Evolutionary conservation across 1,140 invertebrate species (phyloP), one percentile per base, ranked within the genome.

Genomic region (Batillaria attramentaria): DNA sequence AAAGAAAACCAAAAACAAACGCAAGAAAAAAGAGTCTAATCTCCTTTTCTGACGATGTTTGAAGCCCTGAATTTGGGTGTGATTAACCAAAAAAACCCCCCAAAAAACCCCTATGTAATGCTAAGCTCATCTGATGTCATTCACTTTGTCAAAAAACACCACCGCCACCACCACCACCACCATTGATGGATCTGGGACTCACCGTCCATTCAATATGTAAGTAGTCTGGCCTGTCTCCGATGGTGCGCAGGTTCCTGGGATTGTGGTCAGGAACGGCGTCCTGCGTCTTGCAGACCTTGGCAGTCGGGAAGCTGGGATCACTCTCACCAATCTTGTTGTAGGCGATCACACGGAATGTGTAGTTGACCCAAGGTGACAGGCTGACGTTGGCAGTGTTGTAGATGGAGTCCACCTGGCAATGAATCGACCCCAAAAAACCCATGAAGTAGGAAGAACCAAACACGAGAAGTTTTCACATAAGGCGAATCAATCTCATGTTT

Each of bases 161-260:
- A n/a, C n/a, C n/a, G n/a, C n/a, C n/a, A n/a, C n/a, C n/a, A n/a
- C n/a, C n/a, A n/a, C n/a, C 41, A 73, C 43, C 16, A 35, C 39
- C 13, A 18, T 35, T 31, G 6, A 0, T 13, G 66, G 6, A 50
- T 65, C 1, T 41, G 62, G n/a, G 1, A 93, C 94, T 93, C 83
- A 95, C 94, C 50, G 96, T 97, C 98, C 98, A 99, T 6, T 94
- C 94, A 85, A 99, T 98, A 35, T 98, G 94, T 66, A 99, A 92
- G 91, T 99, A 98, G 82, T 94, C 94, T 1, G 96, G 96, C 66
- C 94, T 93, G 4, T 95, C 95, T 79, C 98, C 98, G 87, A 95
- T 94, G 3, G 97, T 97, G 83, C 95, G 93, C 0, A 99, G 97
- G 89, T 98, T 97, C 78, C 96, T 95, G 0, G 98, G 98, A 92